Evolutionary conservation across 2,797 vertebrate genomes (phyloP), one percentile per base, ranked within the genome.

Genomic region (Hydrolagus colliei): DNA sequence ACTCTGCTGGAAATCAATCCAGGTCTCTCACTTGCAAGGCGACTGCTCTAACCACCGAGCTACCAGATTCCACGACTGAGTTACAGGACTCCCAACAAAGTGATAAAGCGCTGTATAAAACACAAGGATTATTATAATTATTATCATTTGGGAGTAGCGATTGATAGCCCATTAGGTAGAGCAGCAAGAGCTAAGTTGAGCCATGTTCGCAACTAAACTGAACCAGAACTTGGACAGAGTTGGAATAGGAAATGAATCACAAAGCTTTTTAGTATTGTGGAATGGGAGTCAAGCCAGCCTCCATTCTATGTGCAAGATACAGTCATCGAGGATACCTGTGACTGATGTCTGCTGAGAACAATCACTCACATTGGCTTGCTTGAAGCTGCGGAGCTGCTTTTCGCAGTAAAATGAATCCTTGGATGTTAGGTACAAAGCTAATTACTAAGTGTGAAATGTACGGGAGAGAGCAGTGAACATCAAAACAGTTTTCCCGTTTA

Each of bases 391-490:
- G 79, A 63, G 79, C 65, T 20, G 32, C 16, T 16, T 71, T 67
- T 84, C 79, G 52, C 65, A 35, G 20, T 35, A 84, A 41, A 32
- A 84, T 84, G 67, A 84, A 84, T 68, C 65, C 35, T 84, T 63
- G 35, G 27, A 71, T 16, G 65, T 18, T 84, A 67, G 62, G 68
- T 63, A 84, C 65, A 84, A 59, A 77, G 32, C 52, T 84, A 84
- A 84, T 84, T 84, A 84, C 41, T 67, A 71, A 52, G 62, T 52
- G 16, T 52, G 32, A 1, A 52, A 84, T 41, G 79, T 67, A 84
- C 79, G 68, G 71, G 32, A 9, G 79, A 35, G 71, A 84, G 32
- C 62, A 52, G 18, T 77, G 61, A 52, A 77, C 61, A 61, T n/a
- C 59, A 59, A 77, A 61, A 77, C 41, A 18, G n/a, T 32, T 27